phyloP scores from a whole-genome alignment of 2,113 vertebrate species.

The Rhynchopsitta pachyrhyncha region DNA sequence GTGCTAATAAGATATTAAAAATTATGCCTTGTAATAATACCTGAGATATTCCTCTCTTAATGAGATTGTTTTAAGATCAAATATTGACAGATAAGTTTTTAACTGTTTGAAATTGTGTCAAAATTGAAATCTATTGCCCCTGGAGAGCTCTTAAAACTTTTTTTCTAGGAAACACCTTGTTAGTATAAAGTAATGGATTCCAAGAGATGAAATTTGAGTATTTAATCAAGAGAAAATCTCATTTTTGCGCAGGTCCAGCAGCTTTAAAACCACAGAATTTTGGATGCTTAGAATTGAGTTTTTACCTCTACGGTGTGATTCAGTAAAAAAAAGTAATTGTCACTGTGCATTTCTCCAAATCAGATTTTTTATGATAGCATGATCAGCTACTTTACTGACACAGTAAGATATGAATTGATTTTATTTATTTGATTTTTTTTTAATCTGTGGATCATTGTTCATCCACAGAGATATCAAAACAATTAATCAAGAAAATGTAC shows the following conservation, averaged over 20 bases:
- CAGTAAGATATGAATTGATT: not conserved
- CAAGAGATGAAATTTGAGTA: not conserved
- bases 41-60: not conserved
- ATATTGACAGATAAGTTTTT: not conserved
- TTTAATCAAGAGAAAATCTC: not conserved
- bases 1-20: not conserved
- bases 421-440: not conserved
- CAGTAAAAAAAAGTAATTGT: not conserved
- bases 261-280: not conserved
- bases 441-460: not conserved
- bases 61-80: conserved; percentile 18
- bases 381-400: not conserved
- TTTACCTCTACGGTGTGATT: not conserved
- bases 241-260: not conserved
- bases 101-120: conserved; percentile 8
- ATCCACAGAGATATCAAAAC: not conserved
- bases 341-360: not conserved
- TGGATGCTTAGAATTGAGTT: not conserved
- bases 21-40: not conserved
- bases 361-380: not conserved
- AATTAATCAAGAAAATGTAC: not conserved
- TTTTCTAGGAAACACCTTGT: not conserved
- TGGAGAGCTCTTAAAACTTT: not conserved
- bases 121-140: not conserved
- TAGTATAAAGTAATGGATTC: not conserved